These are phyloP conservation scores for Macaria liturata DNA, from an alignment of 2,888 invertebrate species.

Conservation along the genomic window DNA sequence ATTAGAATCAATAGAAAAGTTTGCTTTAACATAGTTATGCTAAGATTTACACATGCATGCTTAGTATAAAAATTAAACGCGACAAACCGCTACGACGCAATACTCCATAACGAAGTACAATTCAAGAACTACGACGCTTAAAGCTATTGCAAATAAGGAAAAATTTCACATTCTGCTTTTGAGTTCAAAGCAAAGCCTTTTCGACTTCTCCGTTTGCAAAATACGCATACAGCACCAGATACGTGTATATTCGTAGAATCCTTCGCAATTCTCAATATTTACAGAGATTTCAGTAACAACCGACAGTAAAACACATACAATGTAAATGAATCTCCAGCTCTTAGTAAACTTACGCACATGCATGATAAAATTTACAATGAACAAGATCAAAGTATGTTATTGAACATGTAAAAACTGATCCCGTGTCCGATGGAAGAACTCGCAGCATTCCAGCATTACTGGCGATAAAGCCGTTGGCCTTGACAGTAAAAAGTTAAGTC, in stretches of 20 bases:
- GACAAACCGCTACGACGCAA: conserved; percentile 7
- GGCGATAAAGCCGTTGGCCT: conserved; percentile 59
- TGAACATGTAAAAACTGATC: conserved; percentile 7
- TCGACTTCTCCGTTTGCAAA: too few species aligned
- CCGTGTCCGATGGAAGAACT: conserved; percentile 33
- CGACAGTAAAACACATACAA: too few species aligned
- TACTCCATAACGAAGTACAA: conserved; percentile 8
- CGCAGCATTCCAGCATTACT: conserved; percentile 43
- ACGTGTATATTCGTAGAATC: too few species aligned
- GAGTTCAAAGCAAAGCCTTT: too few species aligned
- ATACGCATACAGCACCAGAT: too few species aligned
- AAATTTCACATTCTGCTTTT: conserved; percentile 14
- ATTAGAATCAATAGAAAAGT: conserved; percentile 1
- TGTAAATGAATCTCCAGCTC: too few species aligned
- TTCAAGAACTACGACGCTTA: conserved; percentile 3
- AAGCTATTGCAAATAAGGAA: conserved; percentile 17
- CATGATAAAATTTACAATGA: too few species aligned
- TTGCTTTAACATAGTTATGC: conserved; percentile 7
- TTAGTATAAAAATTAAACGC: conserved; percentile 11
- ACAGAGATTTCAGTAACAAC: too few species aligned
- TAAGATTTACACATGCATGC: conserved; percentile 2
- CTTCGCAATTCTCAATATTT: too few species aligned
- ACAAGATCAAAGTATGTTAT: not conserved
- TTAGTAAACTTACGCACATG: too few species aligned
- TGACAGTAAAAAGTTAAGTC: conserved; percentile 62